These are phyloP conservation scores for Arctocebus calabarensis DNA, from an alignment of 2,797 vertebrate genomes.

Conservation along the genomic window DNA sequence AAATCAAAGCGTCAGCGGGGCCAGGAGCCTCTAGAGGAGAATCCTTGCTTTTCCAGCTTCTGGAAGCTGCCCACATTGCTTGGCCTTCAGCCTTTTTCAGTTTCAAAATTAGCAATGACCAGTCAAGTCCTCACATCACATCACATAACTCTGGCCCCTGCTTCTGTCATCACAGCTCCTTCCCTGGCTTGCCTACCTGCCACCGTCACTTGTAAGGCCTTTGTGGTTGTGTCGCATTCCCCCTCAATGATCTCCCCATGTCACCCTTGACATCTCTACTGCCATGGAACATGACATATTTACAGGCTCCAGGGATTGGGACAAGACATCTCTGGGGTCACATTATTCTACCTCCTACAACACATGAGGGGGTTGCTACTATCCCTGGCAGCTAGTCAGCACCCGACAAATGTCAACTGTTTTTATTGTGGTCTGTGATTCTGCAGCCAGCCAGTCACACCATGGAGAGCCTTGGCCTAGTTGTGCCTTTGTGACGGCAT, in stretches of 20 bases:
- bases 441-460: background rate
- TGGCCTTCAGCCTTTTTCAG: background rate
- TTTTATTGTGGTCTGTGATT: background rate
- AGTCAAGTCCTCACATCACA: background rate
- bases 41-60: background rate
- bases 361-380: background rate
- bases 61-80: background rate
- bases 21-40: background rate
- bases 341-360: background rate
- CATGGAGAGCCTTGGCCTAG: background rate
- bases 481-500: conserved; percentile 10
- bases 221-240: background rate
- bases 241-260: background rate
- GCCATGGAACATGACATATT: background rate
- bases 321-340: background rate
- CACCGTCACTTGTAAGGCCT: background rate
- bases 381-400: background rate
- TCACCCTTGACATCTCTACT: background rate
- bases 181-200: background rate
- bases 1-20: background rate
- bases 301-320: background rate
- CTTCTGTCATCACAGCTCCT: background rate
- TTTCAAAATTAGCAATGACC: background rate
- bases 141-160: background rate
- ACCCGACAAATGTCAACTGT: background rate